Evolutionary conservation across 1,140 invertebrate genomes (phyloP), one percentile per base, ranked within the genome.

Genomic region (Chymomyza costata): DNA sequence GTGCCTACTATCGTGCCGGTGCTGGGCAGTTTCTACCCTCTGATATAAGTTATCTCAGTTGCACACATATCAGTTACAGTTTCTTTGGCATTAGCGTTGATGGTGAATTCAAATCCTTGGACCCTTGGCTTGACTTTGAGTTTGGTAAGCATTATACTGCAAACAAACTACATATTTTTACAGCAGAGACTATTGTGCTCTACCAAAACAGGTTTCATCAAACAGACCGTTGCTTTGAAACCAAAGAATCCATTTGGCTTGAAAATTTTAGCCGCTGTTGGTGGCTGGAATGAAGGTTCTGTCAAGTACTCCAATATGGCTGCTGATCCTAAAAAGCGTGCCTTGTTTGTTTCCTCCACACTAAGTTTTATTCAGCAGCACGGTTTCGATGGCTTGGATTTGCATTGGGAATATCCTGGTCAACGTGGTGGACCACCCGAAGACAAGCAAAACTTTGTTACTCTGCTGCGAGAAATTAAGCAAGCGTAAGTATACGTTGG

Each of bases 241-340:
- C 37, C 87, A 10, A 48, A 67, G n/a, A 93, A 90, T 76, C 88
- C 90, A n/a, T n/a, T n/a, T 0, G 70, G 85, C 0, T 45, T 90
- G 1, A 93, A 93, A 74, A 86, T 87, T 0, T 40, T 93, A 8
- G 56, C 93, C 1, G 90, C 91, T 0, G 89, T 94, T 46, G 93
- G 93, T 10, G 92, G 92, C 1, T 93, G 91, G 91, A 91, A 89
- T 56, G 89, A 91, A 76, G 89, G 88, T 13, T 90, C 89, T 0
- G 25, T 43, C 2, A 90, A 88, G 49, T 92, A 89, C 64, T 92
- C 91, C 0, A 6, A 80, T 8, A 87, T 89, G 61, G 88, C 84
- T 0, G 54, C 47, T 1, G 78, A 82, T 17, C 45, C 76, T 25
- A 54, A 40, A 7, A 35, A 25, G 2, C 86, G 90, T 15, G 40